A percentile compares a stretch with the other conserved stretches of the same genome.
phyloP scores from a whole-genome alignment of 64 coral and sea anemone species.

The Montipora efflorescens region DNA sequence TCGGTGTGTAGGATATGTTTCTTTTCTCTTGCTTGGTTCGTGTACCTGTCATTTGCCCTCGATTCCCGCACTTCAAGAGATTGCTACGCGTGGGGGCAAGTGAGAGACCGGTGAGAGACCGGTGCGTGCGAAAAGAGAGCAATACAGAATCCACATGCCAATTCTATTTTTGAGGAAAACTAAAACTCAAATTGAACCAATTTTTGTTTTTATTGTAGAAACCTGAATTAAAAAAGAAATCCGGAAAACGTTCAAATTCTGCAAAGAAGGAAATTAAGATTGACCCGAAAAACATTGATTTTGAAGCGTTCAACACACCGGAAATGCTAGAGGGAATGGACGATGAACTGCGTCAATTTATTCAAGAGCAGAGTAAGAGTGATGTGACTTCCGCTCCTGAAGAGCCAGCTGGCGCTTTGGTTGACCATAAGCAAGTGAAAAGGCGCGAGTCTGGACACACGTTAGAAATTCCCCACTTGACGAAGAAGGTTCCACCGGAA shows the following conservation, averaged over 20 bases:
- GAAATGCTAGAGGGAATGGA: constrained; percentile 93
- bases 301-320: constrained; percentile 88
- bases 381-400: background rate
- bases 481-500: constrained; percentile 33
- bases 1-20: too few species aligned
- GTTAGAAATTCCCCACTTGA: constrained; percentile 65
- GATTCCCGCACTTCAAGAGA: too few species aligned
- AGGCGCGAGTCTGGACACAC: constrained; percentile 10
- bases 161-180: background rate
- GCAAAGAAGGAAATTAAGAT: constrained; percentile 67
- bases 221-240: constrained; percentile 70
- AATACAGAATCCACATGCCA: too few species aligned
- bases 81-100: too few species aligned
- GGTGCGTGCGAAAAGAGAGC: too few species aligned
- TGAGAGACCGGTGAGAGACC: too few species aligned
- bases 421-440: constrained; percentile 13
- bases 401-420: background rate
- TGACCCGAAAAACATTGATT: constrained; percentile 89
- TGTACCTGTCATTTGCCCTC: too few species aligned
- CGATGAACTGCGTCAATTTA: constrained; percentile 79
- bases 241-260: constrained; percentile 47
- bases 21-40: too few species aligned
- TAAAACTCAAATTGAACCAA: background rate
- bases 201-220: constrained; percentile 60
- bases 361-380: constrained; percentile 68